Base-by-base conservation (phyloP, 2,888 invertebrate species). In the Acanthacorydalis orientalis region DNA sequence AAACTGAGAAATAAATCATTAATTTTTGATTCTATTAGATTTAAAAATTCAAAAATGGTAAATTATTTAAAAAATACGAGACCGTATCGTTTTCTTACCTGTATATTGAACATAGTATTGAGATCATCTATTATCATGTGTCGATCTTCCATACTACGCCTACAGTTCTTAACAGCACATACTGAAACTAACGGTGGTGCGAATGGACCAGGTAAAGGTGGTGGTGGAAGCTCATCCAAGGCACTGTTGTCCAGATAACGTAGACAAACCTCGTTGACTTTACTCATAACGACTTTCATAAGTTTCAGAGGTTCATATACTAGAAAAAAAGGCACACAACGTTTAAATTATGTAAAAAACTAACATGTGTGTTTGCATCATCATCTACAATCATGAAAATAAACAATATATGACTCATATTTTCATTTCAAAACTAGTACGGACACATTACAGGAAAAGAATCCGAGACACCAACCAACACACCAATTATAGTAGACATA, bases 61-160 rank as follows among this genome's bases (percentile, higher is more conserved):
- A 23, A 23, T 4, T 23, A 23, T 23, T 23, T 23, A 4, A 2
- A 23, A 4, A 23, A 23, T 23, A 23, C 23, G 6, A 23, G 6
- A 23, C 3, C 2, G 7, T 35, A 35, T 11, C 4, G 35, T 35
- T 12, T 39, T 31, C 8, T 16, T 60, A 85, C 87, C 75, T 83
- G 74, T 56, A 87, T 70, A 57, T 78, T 80, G 66, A 88, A 90
- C 54, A 89, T 73, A 15, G 78, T 75, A 63, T 89, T 84, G 57
- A 90, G 74, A 61, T 90, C 85, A 44, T 86, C 83, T 50, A 92
- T 73, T 57, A 87, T 77, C 4, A 88, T 78, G 60, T 89, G 85
- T 43, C 89, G 72, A 64, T 96, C 95, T 67, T 96, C 95, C 93
- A 95, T 93, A 60, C 76, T 80, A 49, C 92, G 73, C 47, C 92